Evolutionary conservation across 1,140 invertebrate species (phyloP), one percentile per base, ranked within the genome.

Genomic region (Phortica variegata): DNA sequence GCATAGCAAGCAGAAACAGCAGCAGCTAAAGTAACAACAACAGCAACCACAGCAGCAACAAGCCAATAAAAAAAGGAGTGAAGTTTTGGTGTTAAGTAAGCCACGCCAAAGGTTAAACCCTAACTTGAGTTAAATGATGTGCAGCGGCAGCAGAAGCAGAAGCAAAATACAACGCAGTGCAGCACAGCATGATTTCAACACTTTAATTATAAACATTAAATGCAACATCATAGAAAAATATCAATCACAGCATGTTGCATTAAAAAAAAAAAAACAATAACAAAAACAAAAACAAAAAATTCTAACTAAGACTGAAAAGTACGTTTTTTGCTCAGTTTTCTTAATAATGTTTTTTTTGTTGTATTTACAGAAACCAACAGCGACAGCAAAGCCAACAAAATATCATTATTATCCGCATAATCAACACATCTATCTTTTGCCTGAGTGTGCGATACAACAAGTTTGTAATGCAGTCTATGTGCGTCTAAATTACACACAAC

Each of bases 361-460:
- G 76, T 77, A 55, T 57, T 87, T 83, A 59, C 83, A 88, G 87
- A 87, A 86, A 53, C 81, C 87, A 56, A 82, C 86, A 58, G 77
- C 86, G 66, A 86, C 86, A 65, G 86, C 84, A 18, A 92, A 92
- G 73, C 89, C 90, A 3, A 93, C 90, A 31, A 93, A 92, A 79
- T 93, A 94, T 79, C 90, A 94, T 73, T 93, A 91, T 79, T 93
- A 92, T 77, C 90, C 90, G n/a, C 91, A 93, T 79, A 93, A 93
- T 78, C 90, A 93, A 77, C 90, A 93, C 76, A 88, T 93, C 60
- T 92, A 92, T 80, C 78, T 92, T 58, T 80, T 94, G 45, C 91
- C 91, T 43, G 91, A 94, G 79, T 95, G 92, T 77, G 91, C 92
- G 43, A 90, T 93, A 58, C 92, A 95, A 80, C 88, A 91, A 82